Base-by-base conservation (phyloP, 2,113 vertebrate genomes). In the Oryzias woworae region DNA sequence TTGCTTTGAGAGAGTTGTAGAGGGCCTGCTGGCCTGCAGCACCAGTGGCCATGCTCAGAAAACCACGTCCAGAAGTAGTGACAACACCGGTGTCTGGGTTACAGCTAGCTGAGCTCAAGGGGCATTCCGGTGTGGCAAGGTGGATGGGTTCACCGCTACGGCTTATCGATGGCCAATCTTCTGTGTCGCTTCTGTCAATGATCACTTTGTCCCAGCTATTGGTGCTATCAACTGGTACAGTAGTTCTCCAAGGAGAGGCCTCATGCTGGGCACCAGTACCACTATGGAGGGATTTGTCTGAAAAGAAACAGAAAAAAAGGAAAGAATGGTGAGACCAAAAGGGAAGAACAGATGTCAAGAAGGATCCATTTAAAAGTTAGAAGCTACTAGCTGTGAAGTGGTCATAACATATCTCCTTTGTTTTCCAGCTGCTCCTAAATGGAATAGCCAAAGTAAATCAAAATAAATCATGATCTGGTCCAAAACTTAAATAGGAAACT, bases 31-130 rank as follows among this genome's bases (percentile, higher is more conserved):
- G 96, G 91, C 94, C 92, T 78, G 94, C 90, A 71, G 94, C 91
- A 90, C 95, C 95, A 80, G 96, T 95, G 92, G 97, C 96, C 96
- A 99, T 98, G 92, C 94, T 97, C 86, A 80, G 73, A 81, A 82
- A 88, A 85, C 86, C 84, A 80, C 82, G 81, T 75, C 62, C 69
- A n/a, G 69, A 80, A 69, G 78, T 77, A 89, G 92, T 92, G 89
- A 71, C 71, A 75, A 80, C 64, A 90, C 92, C 93, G 81, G 85
- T 92, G 88, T 96, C 93, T 74, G 92, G 88, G 89, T 93, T 90
- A 82, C 91, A 92, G 90, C 87, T 92, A 84, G 93, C 90, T 78
- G 75, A 83, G 92, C 94, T 94, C 66, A 92, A 86, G 85, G 94
- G 89, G 91, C 97, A 99, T 99, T 94, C 96, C 95, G 94, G 87